phyloP scores from a whole-genome alignment of 1,140 invertebrate species.

The Brachystomella parvula region DNA sequence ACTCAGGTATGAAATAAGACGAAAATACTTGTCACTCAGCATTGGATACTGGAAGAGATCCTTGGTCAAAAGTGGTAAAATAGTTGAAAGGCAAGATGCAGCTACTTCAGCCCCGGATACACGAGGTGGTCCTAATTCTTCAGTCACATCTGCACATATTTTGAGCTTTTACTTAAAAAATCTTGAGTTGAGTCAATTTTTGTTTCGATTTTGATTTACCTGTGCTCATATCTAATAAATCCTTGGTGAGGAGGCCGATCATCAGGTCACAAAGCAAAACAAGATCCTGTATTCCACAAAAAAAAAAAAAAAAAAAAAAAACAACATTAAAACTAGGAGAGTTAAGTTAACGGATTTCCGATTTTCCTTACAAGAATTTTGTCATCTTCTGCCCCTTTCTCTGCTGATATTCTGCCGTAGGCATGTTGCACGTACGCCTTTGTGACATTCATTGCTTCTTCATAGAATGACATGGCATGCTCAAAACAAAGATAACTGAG shows the following conservation, averaged over 20 bases:
- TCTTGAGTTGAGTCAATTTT: background rate
- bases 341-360: no score
- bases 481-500: constrained; percentile 51
- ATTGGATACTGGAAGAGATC: background rate
- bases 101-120: background rate
- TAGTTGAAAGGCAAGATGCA: background rate
- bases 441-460: background rate
- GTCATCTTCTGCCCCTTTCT: background rate
- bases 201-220: background rate
- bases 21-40: constrained; percentile 2
- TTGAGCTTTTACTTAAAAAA: no score
- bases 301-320: background rate
- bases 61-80: constrained; percentile 1
- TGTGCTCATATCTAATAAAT: constrained; percentile 3
- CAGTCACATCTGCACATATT: background rate
- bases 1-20: constrained; percentile 3
- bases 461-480: background rate
- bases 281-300: background rate
- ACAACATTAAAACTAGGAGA: background rate
- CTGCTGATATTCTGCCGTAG: background rate
- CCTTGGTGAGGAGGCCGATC: background rate
- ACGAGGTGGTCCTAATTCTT: background rate
- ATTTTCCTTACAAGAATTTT: background rate
- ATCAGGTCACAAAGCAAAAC: background rate
- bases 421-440: background rate